Evolutionary conservation across 2,888 invertebrate species (phyloP).

Genomic region (Megastigmus dorsalis): DNA sequence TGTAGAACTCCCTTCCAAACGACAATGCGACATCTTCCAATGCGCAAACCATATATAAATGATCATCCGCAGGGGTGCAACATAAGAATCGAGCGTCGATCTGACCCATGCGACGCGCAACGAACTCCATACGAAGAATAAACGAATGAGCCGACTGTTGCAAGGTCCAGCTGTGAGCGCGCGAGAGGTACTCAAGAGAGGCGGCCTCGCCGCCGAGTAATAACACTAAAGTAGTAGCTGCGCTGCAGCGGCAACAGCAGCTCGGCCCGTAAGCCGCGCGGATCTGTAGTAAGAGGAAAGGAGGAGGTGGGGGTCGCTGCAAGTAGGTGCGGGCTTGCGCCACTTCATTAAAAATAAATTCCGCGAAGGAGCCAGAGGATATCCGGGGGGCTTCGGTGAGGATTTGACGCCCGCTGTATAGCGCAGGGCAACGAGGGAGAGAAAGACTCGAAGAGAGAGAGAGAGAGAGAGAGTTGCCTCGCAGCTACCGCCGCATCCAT

Average conservation of each 20-base stretch:
- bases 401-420: constrained; percentile 70
- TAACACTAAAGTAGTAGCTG: too few species aligned
- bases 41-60: too few species aligned
- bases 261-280: neutral
- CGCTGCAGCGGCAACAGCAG: too few species aligned
- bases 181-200: too few species aligned
- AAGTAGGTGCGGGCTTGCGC: constrained; percentile 60
- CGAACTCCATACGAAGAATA: neutral
- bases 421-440: constrained; percentile 7
- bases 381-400: constrained; percentile 73
- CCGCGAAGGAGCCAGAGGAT: constrained; percentile 74
- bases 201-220: too few species aligned
- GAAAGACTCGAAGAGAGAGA: constrained; percentile 3
- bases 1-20: too few species aligned
- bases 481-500: constrained; percentile 63
- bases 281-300: neutral
- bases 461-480: neutral
- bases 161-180: neutral
- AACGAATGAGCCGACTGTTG: too few species aligned
- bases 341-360: constrained; percentile 78
- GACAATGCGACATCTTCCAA: too few species aligned
- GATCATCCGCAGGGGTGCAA: too few species aligned
- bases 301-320: neutral
- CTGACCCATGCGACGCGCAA: too few species aligned
- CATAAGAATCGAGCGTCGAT: too few species aligned